Conservation (phyloP, 2,888 invertebrate species). For the Brenthis daphne region DNA sequence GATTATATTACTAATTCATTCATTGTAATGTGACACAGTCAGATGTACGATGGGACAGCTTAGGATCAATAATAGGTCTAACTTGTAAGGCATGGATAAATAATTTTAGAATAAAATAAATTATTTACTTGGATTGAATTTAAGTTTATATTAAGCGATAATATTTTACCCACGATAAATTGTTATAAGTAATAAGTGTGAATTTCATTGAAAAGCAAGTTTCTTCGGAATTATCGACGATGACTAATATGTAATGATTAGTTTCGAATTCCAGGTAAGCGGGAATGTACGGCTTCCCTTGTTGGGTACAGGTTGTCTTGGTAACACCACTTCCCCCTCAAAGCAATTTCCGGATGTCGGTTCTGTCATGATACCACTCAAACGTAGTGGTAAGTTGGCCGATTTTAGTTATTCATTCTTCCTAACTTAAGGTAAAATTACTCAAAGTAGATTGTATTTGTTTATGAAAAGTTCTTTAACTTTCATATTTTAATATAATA, state of each 20-base stretch:
- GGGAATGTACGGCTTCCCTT: constrained; percentile 63
- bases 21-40: too few relatives aligned
- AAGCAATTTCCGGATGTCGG: constrained; percentile 73
- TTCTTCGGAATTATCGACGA: not conserved
- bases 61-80: too few relatives aligned
- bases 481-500: too few relatives aligned
- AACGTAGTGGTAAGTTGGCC: constrained; percentile 36
- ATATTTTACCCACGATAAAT: too few relatives aligned
- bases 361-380: constrained; percentile 41
- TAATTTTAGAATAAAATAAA: too few relatives aligned
- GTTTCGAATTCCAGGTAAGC: constrained; percentile 40
- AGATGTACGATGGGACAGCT: too few relatives aligned
- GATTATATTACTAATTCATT: too few relatives aligned
- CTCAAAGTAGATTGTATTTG: constrained; percentile 9
- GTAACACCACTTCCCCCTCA: constrained; percentile 59
- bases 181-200: too few relatives aligned
- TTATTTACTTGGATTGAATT: too few relatives aligned
- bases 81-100: too few relatives aligned
- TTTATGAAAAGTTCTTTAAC: not conserved
- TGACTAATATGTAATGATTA: constrained; percentile 43
- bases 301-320: constrained; percentile 69
- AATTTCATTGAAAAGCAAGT: too few relatives aligned
- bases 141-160: too few relatives aligned
- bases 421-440: constrained; percentile 16
- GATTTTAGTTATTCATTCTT: constrained; percentile 37